Evolutionary conservation across 2,888 invertebrate species (phyloP).

Genomic region (Drosophila hawaiiensis): DNA sequence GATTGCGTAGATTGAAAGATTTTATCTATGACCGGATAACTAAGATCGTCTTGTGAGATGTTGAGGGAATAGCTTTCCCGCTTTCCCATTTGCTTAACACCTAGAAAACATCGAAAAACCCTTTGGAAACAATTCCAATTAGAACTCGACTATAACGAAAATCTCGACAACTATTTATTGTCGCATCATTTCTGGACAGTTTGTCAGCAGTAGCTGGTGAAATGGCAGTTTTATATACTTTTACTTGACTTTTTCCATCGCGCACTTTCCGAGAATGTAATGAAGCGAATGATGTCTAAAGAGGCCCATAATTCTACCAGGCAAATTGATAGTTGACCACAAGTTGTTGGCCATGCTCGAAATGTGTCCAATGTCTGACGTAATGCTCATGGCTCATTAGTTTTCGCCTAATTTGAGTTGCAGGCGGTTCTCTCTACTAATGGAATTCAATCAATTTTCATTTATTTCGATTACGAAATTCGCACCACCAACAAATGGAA

Average conservation of each 20-base stretch:
- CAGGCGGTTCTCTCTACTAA: constrained; percentile 62
- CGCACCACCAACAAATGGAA: constrained; percentile 61
- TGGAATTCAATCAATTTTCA: constrained; percentile 84
- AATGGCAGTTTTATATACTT: not conserved
- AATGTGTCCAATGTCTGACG: constrained; percentile 35
- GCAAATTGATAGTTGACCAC: constrained; percentile 60
- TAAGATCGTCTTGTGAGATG: not conserved
- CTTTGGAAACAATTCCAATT: not conserved
- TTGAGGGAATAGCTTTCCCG: not conserved
- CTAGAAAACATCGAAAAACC: not conserved
- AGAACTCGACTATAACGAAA: not conserved
- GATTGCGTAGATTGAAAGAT: not conserved
- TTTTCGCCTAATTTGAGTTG: constrained; percentile 76
- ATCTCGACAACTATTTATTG: not conserved
- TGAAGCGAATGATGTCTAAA: constrained; percentile 51
- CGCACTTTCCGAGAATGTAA: constrained; percentile 27
- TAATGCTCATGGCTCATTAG: constrained; percentile 73
- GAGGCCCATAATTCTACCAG: constrained; percentile 31
- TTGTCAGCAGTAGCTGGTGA: not conserved
- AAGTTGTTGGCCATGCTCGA: constrained; percentile 22
- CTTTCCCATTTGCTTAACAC: not conserved
- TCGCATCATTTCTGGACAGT: not conserved
- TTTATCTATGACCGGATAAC: not conserved
- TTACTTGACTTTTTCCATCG: not conserved
- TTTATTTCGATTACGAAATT: constrained; percentile 79